A percentile compares a stretch with the other conserved stretches of the same genome.
These are phyloP conservation scores for Hemiscyllium ocellatum DNA, from an alignment of 2,113 vertebrate genomes.

Conservation along the genomic window DNA sequence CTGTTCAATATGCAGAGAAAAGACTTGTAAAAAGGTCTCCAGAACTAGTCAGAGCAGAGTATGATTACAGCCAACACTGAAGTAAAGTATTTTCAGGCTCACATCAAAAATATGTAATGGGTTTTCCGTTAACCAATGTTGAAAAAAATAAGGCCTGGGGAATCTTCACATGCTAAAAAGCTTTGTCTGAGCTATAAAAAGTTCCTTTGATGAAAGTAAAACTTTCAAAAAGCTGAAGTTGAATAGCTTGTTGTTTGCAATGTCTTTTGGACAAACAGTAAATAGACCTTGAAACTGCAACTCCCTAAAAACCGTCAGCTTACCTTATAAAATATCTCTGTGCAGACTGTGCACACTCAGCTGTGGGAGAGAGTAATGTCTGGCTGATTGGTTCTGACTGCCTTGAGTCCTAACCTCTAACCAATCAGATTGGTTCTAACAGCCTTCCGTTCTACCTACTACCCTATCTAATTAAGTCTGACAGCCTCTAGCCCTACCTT, in stretches of 20 bases:
- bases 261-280: not conserved
- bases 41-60: not conserved
- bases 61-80: not conserved
- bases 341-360: not conserved
- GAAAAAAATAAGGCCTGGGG: not conserved
- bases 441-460: conserved; percentile 9
- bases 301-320: not conserved
- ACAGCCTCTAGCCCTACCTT: not conserved
- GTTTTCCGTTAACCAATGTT: not conserved
- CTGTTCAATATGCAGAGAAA: not conserved
- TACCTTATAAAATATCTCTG: not conserved
- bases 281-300: not conserved
- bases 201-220: conserved; percentile 1
- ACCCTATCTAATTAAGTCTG: conserved; percentile 4
- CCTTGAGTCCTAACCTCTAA: not conserved
- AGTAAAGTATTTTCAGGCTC: not conserved
- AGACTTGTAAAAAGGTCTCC: not conserved
- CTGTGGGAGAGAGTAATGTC: not conserved
- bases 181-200: not conserved
- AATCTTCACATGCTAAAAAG: not conserved
- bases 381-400: conserved; percentile 30
- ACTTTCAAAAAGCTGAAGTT: not conserved
- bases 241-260: not conserved
- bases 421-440: conserved; percentile 22
- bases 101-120: not conserved